These are phyloP conservation scores for Lymantria dispar DNA, from an alignment of 2,888 invertebrate species.

Conservation along the genomic window DNA sequence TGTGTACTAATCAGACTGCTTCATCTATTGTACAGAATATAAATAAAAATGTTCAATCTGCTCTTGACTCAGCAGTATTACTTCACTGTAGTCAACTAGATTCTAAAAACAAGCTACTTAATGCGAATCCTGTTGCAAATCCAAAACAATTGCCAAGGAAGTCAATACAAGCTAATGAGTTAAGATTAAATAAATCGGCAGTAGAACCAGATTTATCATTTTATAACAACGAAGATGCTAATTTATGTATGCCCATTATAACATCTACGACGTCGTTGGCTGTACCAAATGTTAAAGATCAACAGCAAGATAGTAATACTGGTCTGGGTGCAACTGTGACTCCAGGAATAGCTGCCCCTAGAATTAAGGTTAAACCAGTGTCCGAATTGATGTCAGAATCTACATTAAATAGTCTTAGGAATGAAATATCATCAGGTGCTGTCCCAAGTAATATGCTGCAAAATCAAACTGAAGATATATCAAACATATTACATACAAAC, in stretches of 20 bases:
- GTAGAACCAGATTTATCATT: slow-evolving; percentile 1
- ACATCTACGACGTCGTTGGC: slow-evolving; percentile 59
- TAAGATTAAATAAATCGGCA: slow-evolving; percentile 8
- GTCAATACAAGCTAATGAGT: slow-evolving; percentile 13
- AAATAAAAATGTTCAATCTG: neutral
- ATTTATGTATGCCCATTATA: slow-evolving; percentile 55
- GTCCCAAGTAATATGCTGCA: slow-evolving; percentile 3
- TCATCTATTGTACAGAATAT: neutral
- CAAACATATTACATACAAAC: neutral
- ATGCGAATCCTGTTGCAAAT: slow-evolving; percentile 63
- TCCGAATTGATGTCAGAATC: slow-evolving; percentile 61
- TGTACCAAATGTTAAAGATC: slow-evolving; percentile 11
- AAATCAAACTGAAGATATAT: neutral
- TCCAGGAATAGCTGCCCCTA: slow-evolving; percentile 31
- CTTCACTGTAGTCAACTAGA: slow-evolving; percentile 15
- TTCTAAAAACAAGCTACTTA: slow-evolving; percentile 34
- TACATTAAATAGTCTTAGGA: slow-evolving; percentile 32
- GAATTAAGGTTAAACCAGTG: slow-evolving; percentile 69
- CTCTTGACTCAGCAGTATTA: slow-evolving; percentile 11
- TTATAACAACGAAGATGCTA: slow-evolving; percentile 12
- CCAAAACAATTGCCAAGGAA: slow-evolving; percentile 65
- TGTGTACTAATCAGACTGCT: neutral
- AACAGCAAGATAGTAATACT: slow-evolving; percentile 2
- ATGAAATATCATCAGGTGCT: slow-evolving; percentile 10
- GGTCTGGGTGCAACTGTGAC: neutral